A percentile compares a stretch with the other conserved stretches of the same genome.
Evolutionary conservation across 2,888 invertebrate genomes (phyloP).

Genomic region (Himalopsyche japonica): DNA sequence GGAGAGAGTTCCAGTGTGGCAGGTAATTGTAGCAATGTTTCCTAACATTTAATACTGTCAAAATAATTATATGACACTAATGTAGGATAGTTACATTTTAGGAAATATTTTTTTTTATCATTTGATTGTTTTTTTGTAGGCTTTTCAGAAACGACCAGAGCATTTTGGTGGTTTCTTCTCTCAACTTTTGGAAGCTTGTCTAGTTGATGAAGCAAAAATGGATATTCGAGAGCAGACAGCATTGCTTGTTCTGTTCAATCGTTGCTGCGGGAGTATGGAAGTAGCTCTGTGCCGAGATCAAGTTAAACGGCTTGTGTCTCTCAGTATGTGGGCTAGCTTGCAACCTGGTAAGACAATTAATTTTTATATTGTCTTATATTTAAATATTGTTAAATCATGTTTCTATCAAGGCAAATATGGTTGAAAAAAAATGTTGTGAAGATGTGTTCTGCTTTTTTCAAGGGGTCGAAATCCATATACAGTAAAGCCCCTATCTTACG

Average conservation of each 20-base stretch:
- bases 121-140: constrained; percentile 52
- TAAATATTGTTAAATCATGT: neutral
- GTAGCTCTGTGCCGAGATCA: constrained; percentile 90
- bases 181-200: constrained; percentile 74
- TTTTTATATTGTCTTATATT: neutral
- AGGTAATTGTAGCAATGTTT: constrained; percentile 54
- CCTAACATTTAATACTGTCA: too few species aligned
- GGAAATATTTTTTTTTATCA: neutral
- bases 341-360: constrained; percentile 65
- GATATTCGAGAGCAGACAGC: constrained; percentile 80
- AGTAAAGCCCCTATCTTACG: too few species aligned
- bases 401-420: too few species aligned
- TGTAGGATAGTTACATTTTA: too few species aligned
- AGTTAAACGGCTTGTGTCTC: constrained; percentile 85
- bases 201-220: constrained; percentile 61
- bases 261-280: constrained; percentile 91
- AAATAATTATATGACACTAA: too few species aligned
- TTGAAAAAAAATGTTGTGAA: too few species aligned
- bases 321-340: constrained; percentile 92
- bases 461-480: too few species aligned
- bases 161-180: constrained; percentile 83
- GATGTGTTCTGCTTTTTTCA: too few species aligned
- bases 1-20: constrained; percentile 96
- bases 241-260: constrained; percentile 88
- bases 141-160: constrained; percentile 76